These are phyloP conservation scores for Diachasma alloeum DNA, from an alignment of 1,140 invertebrate genomes.

Conservation along the genomic window DNA sequence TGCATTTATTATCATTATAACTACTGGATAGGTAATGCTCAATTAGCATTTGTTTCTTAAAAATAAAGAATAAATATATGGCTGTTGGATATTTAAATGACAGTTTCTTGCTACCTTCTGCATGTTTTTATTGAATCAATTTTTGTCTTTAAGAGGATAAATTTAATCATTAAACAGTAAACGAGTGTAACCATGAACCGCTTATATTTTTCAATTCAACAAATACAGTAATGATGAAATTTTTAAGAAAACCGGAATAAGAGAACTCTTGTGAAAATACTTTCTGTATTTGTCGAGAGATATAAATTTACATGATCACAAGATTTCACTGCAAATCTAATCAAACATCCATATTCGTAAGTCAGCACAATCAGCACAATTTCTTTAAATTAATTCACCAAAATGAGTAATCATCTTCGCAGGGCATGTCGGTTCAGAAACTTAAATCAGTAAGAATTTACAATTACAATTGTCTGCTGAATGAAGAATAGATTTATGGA, in stretches of 20 bases:
- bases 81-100: conserved; percentile 65
- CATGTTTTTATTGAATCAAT: not conserved
- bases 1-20: conserved; percentile 64
- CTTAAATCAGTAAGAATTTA: conserved; percentile 2
- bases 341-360: no score
- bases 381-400: conserved; percentile 12
- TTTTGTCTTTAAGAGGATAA: not conserved
- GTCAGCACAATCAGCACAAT: not conserved
- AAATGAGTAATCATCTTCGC: conserved; percentile 24
- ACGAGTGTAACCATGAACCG: no score
- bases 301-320: not conserved
- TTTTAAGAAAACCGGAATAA: not conserved
- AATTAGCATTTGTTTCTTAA: conserved; percentile 68
- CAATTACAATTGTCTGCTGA: conserved; percentile 7
- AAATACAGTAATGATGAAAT: not conserved
- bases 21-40: conserved; percentile 67
- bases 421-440: conserved; percentile 6
- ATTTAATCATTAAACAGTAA: not conserved
- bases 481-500: no score
- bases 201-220: not conserved
- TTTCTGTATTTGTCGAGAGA: not conserved
- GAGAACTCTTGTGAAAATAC: not conserved
- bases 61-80: conserved; percentile 67
- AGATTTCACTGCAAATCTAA: not conserved
- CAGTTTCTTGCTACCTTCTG: conserved; percentile 37